These are phyloP conservation scores for Cheilinus undulatus DNA, from an alignment of 2,113 vertebrate species.

Conservation along the genomic window DNA sequence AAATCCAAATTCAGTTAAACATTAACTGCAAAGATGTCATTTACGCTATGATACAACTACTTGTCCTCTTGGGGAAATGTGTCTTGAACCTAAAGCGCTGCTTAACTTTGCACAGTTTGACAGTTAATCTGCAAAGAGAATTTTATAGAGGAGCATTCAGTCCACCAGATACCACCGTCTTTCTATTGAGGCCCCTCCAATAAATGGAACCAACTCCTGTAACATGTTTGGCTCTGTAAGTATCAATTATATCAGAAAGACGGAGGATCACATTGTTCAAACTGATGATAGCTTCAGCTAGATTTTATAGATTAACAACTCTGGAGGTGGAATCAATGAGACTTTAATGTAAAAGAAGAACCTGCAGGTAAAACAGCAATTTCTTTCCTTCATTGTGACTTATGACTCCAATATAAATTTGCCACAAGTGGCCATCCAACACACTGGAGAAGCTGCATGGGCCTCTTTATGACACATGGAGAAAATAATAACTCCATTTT, in stretches of 20 bases:
- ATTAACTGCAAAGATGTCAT: too few relatives aligned
- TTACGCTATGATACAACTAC: too few relatives aligned
- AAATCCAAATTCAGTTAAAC: too few relatives aligned
- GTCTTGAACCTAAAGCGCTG: too few relatives aligned
- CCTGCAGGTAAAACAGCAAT: constrained; percentile 29
- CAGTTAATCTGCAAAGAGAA: too few relatives aligned
- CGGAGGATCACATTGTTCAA: not conserved
- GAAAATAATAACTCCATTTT: constrained; percentile 75
- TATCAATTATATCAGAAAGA: not conserved
- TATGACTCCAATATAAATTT: constrained; percentile 58
- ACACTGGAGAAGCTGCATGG: not conserved
- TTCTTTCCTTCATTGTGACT: constrained; percentile 40
- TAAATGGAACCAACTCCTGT: not conserved
- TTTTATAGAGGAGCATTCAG: too few relatives aligned
- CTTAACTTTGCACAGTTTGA: too few relatives aligned
- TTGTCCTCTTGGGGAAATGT: too few relatives aligned
- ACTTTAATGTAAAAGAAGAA: constrained; percentile 22
- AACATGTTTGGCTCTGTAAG: not conserved
- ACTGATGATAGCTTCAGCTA: constrained; percentile 6
- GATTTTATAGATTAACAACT: not conserved
- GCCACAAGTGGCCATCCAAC: constrained; percentile 55
- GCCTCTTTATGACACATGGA: constrained; percentile 54
- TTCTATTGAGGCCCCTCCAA: not conserved
- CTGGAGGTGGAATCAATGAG: constrained; percentile 30
- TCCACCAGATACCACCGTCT: too few relatives aligned